Evolutionary conservation across 2,797 vertebrate genomes (phyloP), one percentile per base, ranked within the genome.

Genomic region (Xiphophorus birchmanni): DNA sequence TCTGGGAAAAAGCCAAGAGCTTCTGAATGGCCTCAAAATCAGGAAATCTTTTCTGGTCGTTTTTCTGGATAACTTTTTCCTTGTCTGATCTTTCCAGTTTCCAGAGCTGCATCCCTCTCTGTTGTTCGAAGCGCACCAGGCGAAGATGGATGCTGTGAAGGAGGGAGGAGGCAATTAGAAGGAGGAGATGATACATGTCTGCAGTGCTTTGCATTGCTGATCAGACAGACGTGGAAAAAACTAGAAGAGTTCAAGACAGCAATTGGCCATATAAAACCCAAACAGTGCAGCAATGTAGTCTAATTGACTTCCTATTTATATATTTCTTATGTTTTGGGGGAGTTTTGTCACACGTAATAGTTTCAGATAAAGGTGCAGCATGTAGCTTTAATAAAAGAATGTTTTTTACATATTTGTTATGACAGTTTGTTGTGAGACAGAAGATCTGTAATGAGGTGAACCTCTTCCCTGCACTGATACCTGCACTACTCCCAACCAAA

Each of bases 1-100:
- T 1, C 40, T 42, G 60, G 60, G 60, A 8, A 21, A 69, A 69
- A 23, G 37, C 65, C 37, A 26, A 26, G 8, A 42, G 35, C 47
- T 79, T 80, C 54, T 86, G 82, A 82, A 78, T 12, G 58, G 82
- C 83, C 60, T 81, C 81, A 90, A 92, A 89, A 93, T 93, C 90
- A 89, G 80, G 52, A 75, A 37, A 79, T 84, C 2, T 17, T 37
- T 45, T 79, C 89, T 89, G 81, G 83, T 90, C 74, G 78, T 76
- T 83, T 85, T 81, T 50, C 79, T 81, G 81, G 56, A 76, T 37
- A 75, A 77, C 42, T 45, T 75, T 74, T 73, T 81, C 48, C 73
- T 42, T 42, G 4, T 65, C 32, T 69, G 26, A 42, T 42, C 18
- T 69, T 69, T 26, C 37, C 37, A 42, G 10, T 26, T 40, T 40